phyloP scores from a whole-genome alignment of 1,140 invertebrate genomes.

The Propsilocerus akamusi region DNA sequence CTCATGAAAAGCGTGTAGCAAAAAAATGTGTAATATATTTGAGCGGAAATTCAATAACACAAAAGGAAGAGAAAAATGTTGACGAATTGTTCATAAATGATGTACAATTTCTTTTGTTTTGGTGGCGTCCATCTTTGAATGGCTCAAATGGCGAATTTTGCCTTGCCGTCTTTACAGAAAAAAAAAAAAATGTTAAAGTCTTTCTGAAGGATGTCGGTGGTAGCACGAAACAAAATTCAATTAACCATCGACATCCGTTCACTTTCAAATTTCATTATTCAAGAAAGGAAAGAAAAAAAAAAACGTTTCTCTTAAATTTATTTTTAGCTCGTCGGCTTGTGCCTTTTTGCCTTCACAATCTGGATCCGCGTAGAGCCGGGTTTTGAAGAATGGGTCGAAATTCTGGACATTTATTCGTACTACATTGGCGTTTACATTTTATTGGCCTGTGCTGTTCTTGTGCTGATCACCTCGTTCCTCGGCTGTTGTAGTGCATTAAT shows the following conservation, averaged over 20 bases:
- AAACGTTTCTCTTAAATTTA: constrained; percentile 11
- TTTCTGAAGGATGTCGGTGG: too few species aligned
- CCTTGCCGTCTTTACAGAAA: too few species aligned
- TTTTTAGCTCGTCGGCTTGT: constrained; percentile 47
- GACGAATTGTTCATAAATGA: too few species aligned
- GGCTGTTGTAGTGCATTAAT: constrained; percentile 53
- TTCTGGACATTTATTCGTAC: constrained; percentile 50
- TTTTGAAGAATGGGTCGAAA: constrained; percentile 59
- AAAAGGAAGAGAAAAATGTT: too few species aligned
- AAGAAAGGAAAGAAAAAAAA: too few species aligned
- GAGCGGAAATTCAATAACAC: too few species aligned
- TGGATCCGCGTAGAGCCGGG: constrained; percentile 63
- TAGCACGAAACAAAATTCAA: constrained; percentile 3
- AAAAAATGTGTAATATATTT: too few species aligned
- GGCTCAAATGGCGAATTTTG: too few species aligned
- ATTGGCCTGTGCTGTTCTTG: constrained; percentile 42
- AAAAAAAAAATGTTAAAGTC: too few species aligned
- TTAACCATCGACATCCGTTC: not conserved
- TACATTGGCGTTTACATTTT: constrained; percentile 69
- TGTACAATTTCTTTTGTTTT: too few species aligned
- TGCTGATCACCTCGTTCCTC: constrained; percentile 53
- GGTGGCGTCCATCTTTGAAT: too few species aligned
- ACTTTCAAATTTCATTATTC: not conserved
- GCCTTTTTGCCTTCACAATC: constrained; percentile 54
- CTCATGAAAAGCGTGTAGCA: too few species aligned